A percentile compares a stretch with the other conserved stretches of the same genome.
phyloP scores from a whole-genome alignment of 30 jellyfish, hydroid and myxozoan species.

The Kudoa iwatai region DNA sequence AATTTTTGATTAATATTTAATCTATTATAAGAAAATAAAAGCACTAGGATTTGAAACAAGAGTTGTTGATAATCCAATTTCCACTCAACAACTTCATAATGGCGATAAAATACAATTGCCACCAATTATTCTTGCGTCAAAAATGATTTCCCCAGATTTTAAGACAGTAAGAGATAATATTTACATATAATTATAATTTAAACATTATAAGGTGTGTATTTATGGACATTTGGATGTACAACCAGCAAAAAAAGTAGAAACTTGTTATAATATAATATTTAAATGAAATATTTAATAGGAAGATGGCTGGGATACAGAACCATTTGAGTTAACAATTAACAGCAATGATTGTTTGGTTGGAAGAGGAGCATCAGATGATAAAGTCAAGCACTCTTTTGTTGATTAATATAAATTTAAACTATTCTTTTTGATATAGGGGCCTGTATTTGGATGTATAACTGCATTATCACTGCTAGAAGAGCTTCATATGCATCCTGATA shows the following conservation, averaged over 20 bases:
- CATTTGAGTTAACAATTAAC: constrained; percentile 10
- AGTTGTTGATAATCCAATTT: constrained; percentile 22
- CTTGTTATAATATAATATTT: too few relatives aligned
- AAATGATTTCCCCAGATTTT: constrained; percentile 14
- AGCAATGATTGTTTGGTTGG: constrained; percentile 27
- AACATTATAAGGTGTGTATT: constrained; percentile 5
- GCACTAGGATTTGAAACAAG: too few relatives aligned
- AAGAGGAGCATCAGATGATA: constrained; percentile 70
- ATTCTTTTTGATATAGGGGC: constrained; percentile 8
- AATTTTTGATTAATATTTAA: too few relatives aligned
- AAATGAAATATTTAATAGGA: constrained; percentile 4
- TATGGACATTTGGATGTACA: constrained; percentile 87
- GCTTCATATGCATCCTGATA: constrained; percentile 15
- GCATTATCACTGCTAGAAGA: constrained; percentile 22
- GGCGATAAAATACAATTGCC: constrained; percentile 25
- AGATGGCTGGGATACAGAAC: constrained; percentile 84
- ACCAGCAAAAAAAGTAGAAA: constrained; percentile 21
- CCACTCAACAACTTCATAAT: constrained; percentile 9
- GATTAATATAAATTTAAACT: neutral
- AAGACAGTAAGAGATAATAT: constrained; percentile 10
- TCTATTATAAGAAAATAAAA: too few relatives aligned
- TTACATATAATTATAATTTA: neutral
- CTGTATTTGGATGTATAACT: constrained; percentile 47
- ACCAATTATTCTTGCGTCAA: constrained; percentile 26
- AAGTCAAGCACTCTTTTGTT: constrained; percentile 3